These are phyloP conservation scores for Sylvietta virens DNA, from an alignment of 2,113 vertebrate genomes.

Conservation along the genomic window DNA sequence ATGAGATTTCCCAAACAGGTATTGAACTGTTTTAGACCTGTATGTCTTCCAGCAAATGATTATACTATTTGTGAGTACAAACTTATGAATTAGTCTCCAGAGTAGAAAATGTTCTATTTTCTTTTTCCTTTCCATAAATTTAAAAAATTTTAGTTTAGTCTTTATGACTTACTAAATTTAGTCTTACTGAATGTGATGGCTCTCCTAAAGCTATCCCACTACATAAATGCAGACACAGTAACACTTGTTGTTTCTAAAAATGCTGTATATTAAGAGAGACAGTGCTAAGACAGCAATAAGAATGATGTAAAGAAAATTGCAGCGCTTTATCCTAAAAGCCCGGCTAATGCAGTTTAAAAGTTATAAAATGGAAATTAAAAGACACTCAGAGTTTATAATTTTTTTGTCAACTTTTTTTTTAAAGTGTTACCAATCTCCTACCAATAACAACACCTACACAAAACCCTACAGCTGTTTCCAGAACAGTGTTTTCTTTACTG, in stretches of 20 bases:
- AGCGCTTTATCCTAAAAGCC: neutral
- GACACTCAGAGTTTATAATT: neutral
- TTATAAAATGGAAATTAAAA: neutral
- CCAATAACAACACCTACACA: neutral
- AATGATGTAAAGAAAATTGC: neutral
- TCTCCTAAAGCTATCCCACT: neutral
- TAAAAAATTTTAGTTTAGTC: neutral
- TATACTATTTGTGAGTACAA: neutral
- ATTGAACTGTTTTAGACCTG: neutral
- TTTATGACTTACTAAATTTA: neutral
- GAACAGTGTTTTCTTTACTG: neutral
- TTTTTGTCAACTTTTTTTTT: neutral
- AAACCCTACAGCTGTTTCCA: neutral
- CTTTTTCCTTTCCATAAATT: neutral
- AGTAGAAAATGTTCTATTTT: neutral
- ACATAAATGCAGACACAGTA: neutral
- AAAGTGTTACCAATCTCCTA: neutral
- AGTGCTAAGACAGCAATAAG: neutral
- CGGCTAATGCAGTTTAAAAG: neutral
- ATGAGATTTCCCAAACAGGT: neutral
- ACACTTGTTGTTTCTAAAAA: neutral
- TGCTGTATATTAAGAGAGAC: neutral
- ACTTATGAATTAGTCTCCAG: neutral
- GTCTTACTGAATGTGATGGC: neutral
- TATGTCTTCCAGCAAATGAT: neutral